Evolutionary conservation across 2,113 vertebrate species (phyloP), one percentile per base, ranked within the genome.

Genomic region (Lagopus leucura): DNA sequence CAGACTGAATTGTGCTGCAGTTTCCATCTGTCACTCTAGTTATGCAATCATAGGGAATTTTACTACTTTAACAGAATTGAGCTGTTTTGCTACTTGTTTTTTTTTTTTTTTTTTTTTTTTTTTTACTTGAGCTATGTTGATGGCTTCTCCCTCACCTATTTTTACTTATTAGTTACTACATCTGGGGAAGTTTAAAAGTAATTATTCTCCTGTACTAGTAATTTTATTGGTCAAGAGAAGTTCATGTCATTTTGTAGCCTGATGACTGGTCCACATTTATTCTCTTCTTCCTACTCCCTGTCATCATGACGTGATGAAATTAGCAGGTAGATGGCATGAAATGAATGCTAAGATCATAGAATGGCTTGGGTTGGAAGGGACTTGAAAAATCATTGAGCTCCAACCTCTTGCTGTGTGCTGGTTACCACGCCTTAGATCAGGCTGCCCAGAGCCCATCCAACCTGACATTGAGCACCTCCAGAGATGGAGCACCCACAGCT

Each of bases 121-220:
- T 91, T 95, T 75, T 67, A 82, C 87, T 95, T 94, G 92, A 94
- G 82, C 81, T 95, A 42, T 42, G 8, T 89, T 96, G 86, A 86
- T 96, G 92, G 85, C 28, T 92, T 81, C 63, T 90, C 67, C 93
- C 79, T 85, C 75, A 96, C 78, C 83, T 92, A 71, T 85, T 81
- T 93, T 95, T 80, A 69, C 82, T 94, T 96, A 91, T 91, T 95
- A 92, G 92, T 94, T 92, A 93, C 92, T 91, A 91, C 24, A 50
- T 86, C 74, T 89, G 19, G 72, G 95, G 95, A 96, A 91, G 89
- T 83, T 94, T 91, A 90, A 92, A 92, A 91, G 82, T 86, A 82
- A 86, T 95, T 96, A 61, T 95, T 94, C 47, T 52, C 77, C 30
- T 9, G 0, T 94, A 71, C 52, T 84, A 72, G 81, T 95, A 89